Base-by-base conservation (phyloP, 2,113 vertebrate genomes). In the Raja brachyura region DNA sequence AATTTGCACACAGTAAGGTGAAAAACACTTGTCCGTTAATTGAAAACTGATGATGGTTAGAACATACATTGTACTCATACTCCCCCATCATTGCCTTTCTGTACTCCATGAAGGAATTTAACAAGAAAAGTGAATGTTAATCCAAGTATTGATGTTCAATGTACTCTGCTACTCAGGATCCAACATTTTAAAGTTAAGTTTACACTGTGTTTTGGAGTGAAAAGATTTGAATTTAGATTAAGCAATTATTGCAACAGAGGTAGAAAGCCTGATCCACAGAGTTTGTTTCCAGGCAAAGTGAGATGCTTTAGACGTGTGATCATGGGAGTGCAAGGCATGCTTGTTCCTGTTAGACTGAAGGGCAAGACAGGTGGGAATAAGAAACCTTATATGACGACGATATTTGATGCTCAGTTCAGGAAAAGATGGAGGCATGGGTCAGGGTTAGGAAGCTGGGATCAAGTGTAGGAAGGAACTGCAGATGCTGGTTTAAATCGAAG, bases 21-120 rank as follows among this genome's bases (percentile, higher is more conserved):
- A 63, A 61, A 31, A 63, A 88, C n/a, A 88, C 59, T 63, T 88
- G 83, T 88, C 59, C 83, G n/a, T 31, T 85, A 88, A 88, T 59
- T 59, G 61, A 25, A 13, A 54, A 86, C 83, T n/a, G n/a, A 63
- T 25, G 59, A 88, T 63, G 83, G 56, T 61, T 63, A 14, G 56
- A 88, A 63, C 59, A 61, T 88, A 88, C n/a, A 88, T 88, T 88
- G 22, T 2, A 61, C 25, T 56, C 25, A 63, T 28, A 22, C 56
- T 18, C 48, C 25, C 83, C 25, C 59, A 25, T 9, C 83, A 16
- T 18, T 1, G 13, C 76, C 33, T 79, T 79, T 14, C 77, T 54
- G 28, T 81, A 20, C 48, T 33, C 78, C 39, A 33, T 16, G 33
- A 4, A 81, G 39, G 25, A 59, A 88, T 25, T 63, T 56, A 88